Conservation (phyloP, 1,140 invertebrate genomes). For the Ooceraea biroi region DNA sequence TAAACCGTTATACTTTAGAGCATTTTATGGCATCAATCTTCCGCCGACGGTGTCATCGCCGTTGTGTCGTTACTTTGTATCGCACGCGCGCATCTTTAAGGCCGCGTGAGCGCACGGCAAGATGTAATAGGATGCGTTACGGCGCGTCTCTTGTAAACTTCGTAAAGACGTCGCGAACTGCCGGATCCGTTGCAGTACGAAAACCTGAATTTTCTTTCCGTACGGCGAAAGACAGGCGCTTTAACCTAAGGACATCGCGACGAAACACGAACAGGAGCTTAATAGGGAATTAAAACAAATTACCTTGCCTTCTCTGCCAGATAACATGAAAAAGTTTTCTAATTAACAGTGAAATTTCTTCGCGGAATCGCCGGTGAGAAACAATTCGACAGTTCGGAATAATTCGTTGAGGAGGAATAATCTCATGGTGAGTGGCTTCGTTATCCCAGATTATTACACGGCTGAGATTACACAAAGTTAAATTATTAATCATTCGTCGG, state of each 20-base stretch:
- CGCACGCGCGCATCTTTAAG: not conserved
- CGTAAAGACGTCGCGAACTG: not conserved
- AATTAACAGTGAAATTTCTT: conserved; percentile 59
- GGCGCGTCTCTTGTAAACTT: not conserved
- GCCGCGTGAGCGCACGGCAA: not conserved
- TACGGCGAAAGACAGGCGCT: not conserved
- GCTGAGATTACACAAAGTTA: conserved; percentile 19
- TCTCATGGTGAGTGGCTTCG: conserved; percentile 6
- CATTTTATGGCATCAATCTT: conserved; percentile 27
- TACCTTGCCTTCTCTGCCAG: not conserved
- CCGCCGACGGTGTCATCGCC: not conserved
- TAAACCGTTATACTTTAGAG: not conserved
- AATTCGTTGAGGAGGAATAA: conserved; percentile 44
- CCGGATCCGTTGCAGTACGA: not conserved
- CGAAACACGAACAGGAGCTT: conserved; percentile 38
- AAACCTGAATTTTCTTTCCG: conserved; percentile 18
- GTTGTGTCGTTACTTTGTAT: not conserved
- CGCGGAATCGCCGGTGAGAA: conserved; percentile 15
- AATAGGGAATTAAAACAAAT: conserved; percentile 48
- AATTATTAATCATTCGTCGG: conserved; percentile 29
- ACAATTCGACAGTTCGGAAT: conserved; percentile 48
- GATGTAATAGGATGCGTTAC: conserved; percentile 3
- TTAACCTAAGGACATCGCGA: conserved; percentile 32
- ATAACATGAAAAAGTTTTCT: conserved; percentile 58
- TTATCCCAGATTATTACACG: conserved; percentile 36